phyloP scores from a whole-genome alignment of 2,888 invertebrate species.

The Bimastos eiseni region DNA sequence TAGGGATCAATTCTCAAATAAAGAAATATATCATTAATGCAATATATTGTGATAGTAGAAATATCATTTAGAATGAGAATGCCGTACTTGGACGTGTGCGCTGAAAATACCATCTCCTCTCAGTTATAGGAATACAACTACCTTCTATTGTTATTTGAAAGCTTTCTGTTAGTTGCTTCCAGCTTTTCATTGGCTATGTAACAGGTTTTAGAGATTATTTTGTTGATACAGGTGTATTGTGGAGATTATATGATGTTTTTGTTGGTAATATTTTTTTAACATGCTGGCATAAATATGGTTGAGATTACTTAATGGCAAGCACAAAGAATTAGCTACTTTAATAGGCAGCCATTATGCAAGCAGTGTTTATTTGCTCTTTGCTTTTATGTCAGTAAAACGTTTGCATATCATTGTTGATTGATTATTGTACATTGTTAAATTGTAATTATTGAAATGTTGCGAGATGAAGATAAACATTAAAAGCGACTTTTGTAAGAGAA shows the following conservation, averaged over 20 bases:
- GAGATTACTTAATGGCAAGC: not conserved
- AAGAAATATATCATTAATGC: not conserved
- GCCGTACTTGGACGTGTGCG: not conserved
- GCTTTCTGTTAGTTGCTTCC: not conserved
- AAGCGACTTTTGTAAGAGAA: too few species aligned
- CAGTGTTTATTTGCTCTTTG: not conserved
- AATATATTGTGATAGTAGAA: not conserved
- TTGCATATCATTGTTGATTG: not conserved
- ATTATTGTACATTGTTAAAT: not conserved
- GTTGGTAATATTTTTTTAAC: not conserved
- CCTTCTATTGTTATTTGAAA: not conserved
- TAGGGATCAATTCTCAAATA: not conserved
- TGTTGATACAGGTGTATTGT: not conserved
- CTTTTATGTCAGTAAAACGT: not conserved
- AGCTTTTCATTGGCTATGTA: not conserved
- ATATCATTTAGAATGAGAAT: not conserved
- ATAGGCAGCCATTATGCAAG: conserved; percentile 10
- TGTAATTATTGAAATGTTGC: not conserved
- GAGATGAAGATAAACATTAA: not conserved
- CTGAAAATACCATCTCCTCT: not conserved
- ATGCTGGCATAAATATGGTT: not conserved
- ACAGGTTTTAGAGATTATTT: not conserved
- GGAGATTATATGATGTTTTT: not conserved
- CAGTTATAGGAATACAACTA: not conserved
- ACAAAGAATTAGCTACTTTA: not conserved